Conservation (phyloP, 2,113 vertebrate genomes). For the Dolichallabes microphthalmus region DNA sequence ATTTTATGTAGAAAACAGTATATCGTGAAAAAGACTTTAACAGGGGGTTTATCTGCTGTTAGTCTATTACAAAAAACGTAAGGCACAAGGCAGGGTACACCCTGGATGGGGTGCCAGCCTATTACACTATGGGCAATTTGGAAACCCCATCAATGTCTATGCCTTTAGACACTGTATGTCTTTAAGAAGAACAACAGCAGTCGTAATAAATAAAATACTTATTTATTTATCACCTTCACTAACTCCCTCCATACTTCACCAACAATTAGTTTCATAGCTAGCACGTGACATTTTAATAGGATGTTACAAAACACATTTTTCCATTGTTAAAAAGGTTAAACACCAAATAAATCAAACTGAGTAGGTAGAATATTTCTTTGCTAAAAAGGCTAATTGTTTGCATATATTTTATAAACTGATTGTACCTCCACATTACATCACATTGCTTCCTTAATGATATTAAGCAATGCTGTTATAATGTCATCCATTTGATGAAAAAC, state of each 20-base stretch:
- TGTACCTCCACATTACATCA: background rate
- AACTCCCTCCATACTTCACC: background rate
- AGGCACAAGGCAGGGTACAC: no score
- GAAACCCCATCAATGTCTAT: no score
- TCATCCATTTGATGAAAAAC: background rate
- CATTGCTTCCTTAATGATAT: background rate
- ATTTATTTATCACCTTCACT: no score
- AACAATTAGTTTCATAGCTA: background rate
- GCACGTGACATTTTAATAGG: background rate
- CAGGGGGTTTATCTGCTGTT: no score
- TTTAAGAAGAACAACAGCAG: no score
- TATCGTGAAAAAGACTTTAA: no score
- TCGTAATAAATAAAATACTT: background rate
- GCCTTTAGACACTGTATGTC: no score
- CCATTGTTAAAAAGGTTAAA: background rate
- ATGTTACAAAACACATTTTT: background rate
- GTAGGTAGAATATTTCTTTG: background rate
- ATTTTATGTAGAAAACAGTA: no score
- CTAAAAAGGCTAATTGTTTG: background rate
- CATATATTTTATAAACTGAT: background rate
- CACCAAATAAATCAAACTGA: background rate
- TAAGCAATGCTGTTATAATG: background rate
- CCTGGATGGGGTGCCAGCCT: no score
- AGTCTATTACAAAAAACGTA: no score
- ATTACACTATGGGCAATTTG: no score